phyloP scores from a whole-genome alignment of 2,888 invertebrate species.

The Magallana nippona region DNA sequence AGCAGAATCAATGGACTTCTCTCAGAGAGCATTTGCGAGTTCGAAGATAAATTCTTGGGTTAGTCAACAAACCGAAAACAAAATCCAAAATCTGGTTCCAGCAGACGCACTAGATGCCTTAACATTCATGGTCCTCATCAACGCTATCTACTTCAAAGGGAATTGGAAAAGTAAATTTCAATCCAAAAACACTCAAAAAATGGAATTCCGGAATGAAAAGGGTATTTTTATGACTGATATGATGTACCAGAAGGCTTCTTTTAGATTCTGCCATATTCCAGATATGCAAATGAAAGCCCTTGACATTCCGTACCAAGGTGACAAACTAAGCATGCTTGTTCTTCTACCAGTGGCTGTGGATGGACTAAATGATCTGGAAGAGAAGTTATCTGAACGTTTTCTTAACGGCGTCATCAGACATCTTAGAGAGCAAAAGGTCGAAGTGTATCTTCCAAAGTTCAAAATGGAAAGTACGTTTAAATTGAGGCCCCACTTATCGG shows the following conservation, averaged over 20 bases:
- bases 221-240: constrained; percentile 42
- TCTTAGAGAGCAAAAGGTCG: constrained; percentile 37
- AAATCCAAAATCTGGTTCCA: constrained; percentile 88
- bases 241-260: constrained; percentile 82
- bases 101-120: constrained; percentile 78
- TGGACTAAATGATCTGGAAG: constrained; percentile 62
- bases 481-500: constrained; percentile 49
- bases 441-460: constrained; percentile 66
- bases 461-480: constrained; percentile 59
- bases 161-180: constrained; percentile 83
- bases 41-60: constrained; percentile 90
- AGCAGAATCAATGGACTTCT: constrained; percentile 58
- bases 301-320: constrained; percentile 80
- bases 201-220: constrained; percentile 82
- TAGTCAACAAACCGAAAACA: constrained; percentile 73
- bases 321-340: constrained; percentile 68
- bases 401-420: constrained; percentile 25
- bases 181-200: constrained; percentile 78
- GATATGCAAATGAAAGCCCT: background rate
- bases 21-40: constrained; percentile 74
- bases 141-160: constrained; percentile 81
- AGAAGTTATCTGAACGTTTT: constrained; percentile 30
- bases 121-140: constrained; percentile 79
- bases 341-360: constrained; percentile 67
- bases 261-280: constrained; percentile 1